Percentiles rank a stretch among this genome's conserved stretches.
Evolutionary conservation across 1,140 invertebrate species (phyloP).

Genomic region (Agrilus planipennis): DNA sequence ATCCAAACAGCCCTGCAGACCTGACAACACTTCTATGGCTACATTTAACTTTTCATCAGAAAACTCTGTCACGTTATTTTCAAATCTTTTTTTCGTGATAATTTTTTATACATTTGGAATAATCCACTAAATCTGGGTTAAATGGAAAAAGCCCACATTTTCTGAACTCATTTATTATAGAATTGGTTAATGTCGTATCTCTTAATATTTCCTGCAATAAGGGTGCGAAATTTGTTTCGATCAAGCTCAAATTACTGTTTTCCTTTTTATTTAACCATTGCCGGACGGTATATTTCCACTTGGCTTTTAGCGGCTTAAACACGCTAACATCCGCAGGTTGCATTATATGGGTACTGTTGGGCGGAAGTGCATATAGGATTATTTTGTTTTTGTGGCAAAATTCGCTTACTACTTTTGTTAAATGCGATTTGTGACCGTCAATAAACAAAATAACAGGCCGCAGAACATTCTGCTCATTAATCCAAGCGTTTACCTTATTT

Average conservation of each 20-base stretch:
- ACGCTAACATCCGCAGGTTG: constrained; percentile 30
- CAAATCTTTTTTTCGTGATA: too few relatives aligned
- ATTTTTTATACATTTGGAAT: neutral
- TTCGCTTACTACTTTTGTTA: constrained; percentile 18
- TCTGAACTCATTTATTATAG: neutral
- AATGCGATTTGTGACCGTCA: constrained; percentile 12
- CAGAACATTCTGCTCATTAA: constrained; percentile 21
- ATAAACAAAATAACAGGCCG: constrained; percentile 24
- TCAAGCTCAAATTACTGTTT: neutral
- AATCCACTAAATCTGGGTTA: neutral
- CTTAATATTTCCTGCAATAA: neutral
- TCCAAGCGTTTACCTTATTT: constrained; percentile 27
- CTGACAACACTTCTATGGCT: too few relatives aligned
- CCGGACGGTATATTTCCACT: constrained; percentile 12
- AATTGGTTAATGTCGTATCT: neutral
- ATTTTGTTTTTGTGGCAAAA: constrained; percentile 15
- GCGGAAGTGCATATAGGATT: constrained; percentile 7
- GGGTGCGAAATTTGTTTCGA: neutral
- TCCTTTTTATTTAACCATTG: neutral
- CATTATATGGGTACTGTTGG: constrained; percentile 9
- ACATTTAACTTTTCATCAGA: too few relatives aligned
- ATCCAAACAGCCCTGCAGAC: too few relatives aligned
- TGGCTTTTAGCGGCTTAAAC: constrained; percentile 26
- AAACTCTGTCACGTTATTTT: too few relatives aligned
- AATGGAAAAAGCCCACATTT: neutral